Base-by-base conservation (phyloP, 2,113 vertebrate genomes). In the Puntigrus tetrazona region DNA sequence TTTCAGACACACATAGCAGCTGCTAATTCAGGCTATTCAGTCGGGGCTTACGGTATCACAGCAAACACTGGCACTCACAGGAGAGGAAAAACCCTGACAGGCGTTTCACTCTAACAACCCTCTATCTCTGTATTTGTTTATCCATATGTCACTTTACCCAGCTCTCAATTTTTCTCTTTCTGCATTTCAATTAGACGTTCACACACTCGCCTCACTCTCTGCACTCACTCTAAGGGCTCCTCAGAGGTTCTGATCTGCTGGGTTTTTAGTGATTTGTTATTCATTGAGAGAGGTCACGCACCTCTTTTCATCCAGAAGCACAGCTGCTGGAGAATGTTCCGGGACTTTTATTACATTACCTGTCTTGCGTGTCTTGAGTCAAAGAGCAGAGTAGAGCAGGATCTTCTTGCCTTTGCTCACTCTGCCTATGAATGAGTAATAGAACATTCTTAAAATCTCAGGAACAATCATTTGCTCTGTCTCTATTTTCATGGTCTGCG, bases 11-110 rank as follows among this genome's bases (percentile, higher is more conserved):
- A 82, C 74, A 90, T 61, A 59, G 88, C 88, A 50, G 83, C 85
- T 78, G 86, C 88, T 94, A 92, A 93, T 94, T 91, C 89, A 22
- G 76, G 85, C 92, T 78, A 93, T 94, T 94, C 93, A 94, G 81
- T 86, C 57, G 78, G 65, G 88, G 91, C 91, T 93, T 93, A 91
- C 78, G 34, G 90, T 86, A 89, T 90, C 87, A 88, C 90, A 89
- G 86, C 89, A 72, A 89, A 85, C 88, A 89, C 91, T 89, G 90
- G 88, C 52, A 25, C 61, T 31, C 34, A 80, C 89, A 89, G 88
- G 67, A 22, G 45, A 38, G 31, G 78, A 89, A 86, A 67, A 89
- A 73, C 55, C 36, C 61, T 38, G 45, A 77, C 50, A 77, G 50
- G 75, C 86, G 18, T n/a, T 16, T 52, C 5, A 47, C 52, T 29